A percentile compares a stretch with the other conserved stretches of the same genome.
Conservation (phyloP, 2,797 vertebrate species). For the Ambastaia sidthimunki region DNA sequence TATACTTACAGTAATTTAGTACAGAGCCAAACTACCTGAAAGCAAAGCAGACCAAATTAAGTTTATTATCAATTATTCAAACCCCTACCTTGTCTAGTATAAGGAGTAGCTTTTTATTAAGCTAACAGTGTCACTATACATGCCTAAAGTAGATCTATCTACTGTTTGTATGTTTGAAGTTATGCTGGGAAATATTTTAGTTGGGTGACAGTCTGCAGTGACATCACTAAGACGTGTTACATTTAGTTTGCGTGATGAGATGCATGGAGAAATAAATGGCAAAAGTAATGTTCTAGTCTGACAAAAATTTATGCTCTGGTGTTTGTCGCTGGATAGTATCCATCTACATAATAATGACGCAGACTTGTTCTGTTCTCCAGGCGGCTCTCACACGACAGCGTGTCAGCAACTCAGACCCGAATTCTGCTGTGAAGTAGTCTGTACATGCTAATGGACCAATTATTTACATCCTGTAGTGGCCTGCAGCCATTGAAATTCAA, state of each 20-base stretch:
- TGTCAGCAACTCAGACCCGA: conserved; percentile 76
- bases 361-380: conserved; percentile 59
- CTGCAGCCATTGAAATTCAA: conserved; percentile 77
- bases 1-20: too few relatives aligned
- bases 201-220: conserved; percentile 20
- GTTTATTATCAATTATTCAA: not conserved
- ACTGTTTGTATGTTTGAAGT: not conserved
- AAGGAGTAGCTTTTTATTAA: not conserved
- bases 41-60: too few relatives aligned
- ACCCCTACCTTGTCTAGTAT: not conserved
- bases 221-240: conserved; percentile 20
- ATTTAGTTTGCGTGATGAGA: conserved; percentile 32
- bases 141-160: not conserved
- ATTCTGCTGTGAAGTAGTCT: conserved; percentile 81
- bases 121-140: not conserved
- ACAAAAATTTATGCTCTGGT: conserved; percentile 63
- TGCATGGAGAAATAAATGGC: conserved; percentile 61
- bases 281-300: conserved; percentile 45
- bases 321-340: conserved; percentile 72
- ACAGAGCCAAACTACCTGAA: too few relatives aligned
- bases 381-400: conserved; percentile 76
- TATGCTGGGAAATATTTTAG: conserved; percentile 9
- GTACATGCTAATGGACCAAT: conserved; percentile 84
- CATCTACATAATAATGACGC: conserved; percentile 57
- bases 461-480: conserved; percentile 79